These are phyloP conservation scores for Leptinotarsa peninsularis DNA, from an alignment of 2,888 invertebrate species.

Conservation along the genomic window DNA sequence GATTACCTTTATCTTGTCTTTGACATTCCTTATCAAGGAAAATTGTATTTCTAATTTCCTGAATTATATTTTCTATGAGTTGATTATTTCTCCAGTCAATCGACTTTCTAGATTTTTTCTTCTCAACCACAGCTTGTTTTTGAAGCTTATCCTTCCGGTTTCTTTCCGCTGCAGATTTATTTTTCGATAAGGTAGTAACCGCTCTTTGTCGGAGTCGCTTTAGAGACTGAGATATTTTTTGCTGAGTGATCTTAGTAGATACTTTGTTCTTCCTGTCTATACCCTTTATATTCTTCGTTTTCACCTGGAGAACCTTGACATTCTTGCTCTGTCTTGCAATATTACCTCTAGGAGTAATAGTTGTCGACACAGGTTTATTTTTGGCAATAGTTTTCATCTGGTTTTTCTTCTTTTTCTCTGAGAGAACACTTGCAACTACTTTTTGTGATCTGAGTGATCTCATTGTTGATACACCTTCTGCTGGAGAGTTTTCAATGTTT, in stretches of 20 bases:
- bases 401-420: not conserved
- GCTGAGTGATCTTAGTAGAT: not conserved
- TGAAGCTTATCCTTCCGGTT: not conserved
- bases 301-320: not conserved
- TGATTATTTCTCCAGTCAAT: slow-evolving; percentile 31
- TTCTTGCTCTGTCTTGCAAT: not conserved
- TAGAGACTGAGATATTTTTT: not conserved
- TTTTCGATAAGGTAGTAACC: not conserved
- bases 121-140: slow-evolving; percentile 22
- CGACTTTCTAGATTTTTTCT: slow-evolving; percentile 9
- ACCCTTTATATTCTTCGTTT: not conserved
- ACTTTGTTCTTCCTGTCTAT: not conserved
- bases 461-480: not conserved
- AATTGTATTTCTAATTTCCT: slow-evolving; percentile 35
- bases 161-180: not conserved
- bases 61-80: slow-evolving; percentile 36
- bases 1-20: not conserved
- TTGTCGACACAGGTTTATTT: not conserved
- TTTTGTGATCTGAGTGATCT: slow-evolving; percentile 28
- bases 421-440: not conserved
- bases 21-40: slow-evolving; percentile 17
- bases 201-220: not conserved
- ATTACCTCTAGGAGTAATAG: not conserved
- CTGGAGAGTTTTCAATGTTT: not conserved
- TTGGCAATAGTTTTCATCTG: not conserved